phyloP scores from a whole-genome alignment of 2,797 vertebrate species.

The Pterois miles region DNA sequence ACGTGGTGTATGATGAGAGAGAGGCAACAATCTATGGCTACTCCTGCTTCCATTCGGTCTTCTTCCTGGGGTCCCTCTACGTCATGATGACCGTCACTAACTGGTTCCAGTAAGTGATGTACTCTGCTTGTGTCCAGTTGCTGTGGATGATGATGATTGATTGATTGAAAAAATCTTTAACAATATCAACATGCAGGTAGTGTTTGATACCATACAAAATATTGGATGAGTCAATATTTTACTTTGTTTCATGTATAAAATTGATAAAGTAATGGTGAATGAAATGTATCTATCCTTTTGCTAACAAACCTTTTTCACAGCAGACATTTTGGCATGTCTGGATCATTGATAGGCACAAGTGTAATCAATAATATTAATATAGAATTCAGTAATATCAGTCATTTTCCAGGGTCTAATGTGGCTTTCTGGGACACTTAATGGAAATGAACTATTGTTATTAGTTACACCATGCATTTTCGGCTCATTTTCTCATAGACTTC shows the following conservation, averaged over 20 bases:
- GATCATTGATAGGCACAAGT: background rate
- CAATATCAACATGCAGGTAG: background rate
- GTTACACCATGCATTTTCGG: background rate
- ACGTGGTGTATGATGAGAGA: conserved; percentile 91
- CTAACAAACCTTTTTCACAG: background rate
- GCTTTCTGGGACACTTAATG: background rate
- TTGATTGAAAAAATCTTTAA: background rate
- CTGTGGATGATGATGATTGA: too few relatives aligned
- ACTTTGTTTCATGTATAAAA: too few relatives aligned
- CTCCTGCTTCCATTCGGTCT: conserved; percentile 93
- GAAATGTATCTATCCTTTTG: background rate
- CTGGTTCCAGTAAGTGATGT: conserved; percentile 95
- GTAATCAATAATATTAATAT: background rate
- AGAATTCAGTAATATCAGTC: too few relatives aligned
- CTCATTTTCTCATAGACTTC: too few relatives aligned
- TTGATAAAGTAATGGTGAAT: background rate
- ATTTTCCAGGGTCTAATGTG: background rate
- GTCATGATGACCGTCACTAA: conserved; percentile 99
- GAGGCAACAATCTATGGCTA: conserved; percentile 92
- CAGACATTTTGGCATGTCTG: background rate
- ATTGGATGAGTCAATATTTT: background rate
- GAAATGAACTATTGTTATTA: background rate
- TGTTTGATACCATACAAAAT: background rate
- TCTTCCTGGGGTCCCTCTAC: conserved; percentile 96
- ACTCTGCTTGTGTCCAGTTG: background rate